Evolutionary conservation across 2,888 invertebrate species (phyloP).

Genomic region (Strigamia crassipes): DNA sequence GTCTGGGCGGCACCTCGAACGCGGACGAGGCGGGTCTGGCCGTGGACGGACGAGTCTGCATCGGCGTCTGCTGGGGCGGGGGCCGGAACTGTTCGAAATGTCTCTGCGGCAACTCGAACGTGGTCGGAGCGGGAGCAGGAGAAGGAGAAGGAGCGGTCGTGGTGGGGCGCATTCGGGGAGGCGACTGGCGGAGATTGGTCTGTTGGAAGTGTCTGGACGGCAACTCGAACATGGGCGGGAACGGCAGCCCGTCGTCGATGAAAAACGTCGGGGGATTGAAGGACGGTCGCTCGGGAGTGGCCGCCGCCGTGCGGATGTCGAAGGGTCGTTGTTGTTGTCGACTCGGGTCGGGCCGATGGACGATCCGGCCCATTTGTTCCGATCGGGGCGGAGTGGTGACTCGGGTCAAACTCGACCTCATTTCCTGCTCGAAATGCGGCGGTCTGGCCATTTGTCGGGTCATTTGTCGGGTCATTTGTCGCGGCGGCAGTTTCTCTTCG

Average conservation of each 20-base stretch:
- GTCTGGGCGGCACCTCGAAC: slow-evolving; percentile 4
- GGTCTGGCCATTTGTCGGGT: neutral
- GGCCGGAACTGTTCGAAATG: neutral
- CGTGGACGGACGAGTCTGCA: neutral
- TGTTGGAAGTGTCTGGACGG: slow-evolving; percentile 19
- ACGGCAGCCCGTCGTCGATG: neutral
- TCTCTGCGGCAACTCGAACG: neutral
- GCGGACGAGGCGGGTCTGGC: neutral
- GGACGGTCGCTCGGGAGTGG: neutral
- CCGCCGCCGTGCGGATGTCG: neutral
- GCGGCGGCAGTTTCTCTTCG: neutral
- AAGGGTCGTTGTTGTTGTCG: neutral
- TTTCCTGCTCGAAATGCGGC: neutral
- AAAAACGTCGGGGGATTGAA: slow-evolving; percentile 34
- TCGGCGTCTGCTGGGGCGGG: neutral
- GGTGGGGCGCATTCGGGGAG: neutral
- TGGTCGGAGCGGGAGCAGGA: neutral
- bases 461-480: too few relatives aligned
- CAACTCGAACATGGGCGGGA: neutral
- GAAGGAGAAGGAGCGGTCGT: too few relatives aligned
- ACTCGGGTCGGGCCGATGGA: neutral
- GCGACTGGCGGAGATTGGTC: neutral
- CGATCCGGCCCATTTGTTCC: neutral
- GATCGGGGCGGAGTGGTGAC: neutral
- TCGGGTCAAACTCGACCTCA: neutral